Evolutionary conservation across 2,797 vertebrate genomes (phyloP).

Genomic region (Acanthis flammea): DNA sequence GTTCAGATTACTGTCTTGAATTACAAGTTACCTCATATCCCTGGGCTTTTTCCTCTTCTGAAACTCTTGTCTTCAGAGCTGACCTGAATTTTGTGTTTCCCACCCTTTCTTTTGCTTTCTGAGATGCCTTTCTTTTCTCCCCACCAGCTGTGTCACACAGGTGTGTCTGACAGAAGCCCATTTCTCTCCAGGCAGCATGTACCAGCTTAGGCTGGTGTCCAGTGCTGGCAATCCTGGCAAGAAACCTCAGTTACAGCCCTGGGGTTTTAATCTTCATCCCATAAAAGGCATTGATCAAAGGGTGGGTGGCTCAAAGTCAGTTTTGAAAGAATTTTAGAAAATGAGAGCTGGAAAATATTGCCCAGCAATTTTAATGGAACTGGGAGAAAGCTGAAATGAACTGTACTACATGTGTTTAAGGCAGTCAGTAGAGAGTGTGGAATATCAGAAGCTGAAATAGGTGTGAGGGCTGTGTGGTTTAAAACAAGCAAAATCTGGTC

Average conservation of each 20-base stretch:
- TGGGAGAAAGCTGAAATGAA: neutral
- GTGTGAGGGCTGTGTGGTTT: neutral
- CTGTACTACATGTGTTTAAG: neutral
- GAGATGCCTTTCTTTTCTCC: neutral
- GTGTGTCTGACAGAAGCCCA: neutral
- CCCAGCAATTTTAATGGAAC: neutral
- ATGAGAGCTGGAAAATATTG: neutral
- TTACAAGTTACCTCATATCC: neutral
- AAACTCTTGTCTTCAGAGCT: neutral
- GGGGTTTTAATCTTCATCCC: neutral
- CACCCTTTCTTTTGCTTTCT: neutral
- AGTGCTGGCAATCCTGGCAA: neutral
- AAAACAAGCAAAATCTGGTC: neutral
- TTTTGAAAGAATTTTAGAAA: neutral
- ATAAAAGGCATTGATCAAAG: neutral
- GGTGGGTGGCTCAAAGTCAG: neutral
- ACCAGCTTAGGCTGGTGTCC: neutral
- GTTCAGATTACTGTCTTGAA: conserved; percentile 30
- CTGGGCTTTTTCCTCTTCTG: neutral
- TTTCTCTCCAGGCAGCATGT: neutral
- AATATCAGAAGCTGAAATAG: neutral
- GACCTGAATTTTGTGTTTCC: neutral
- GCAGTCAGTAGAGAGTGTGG: neutral
- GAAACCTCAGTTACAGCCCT: neutral
- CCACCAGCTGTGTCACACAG: neutral